Base-by-base conservation (phyloP, 2,888 invertebrate species). In the Drosophila testacea region DNA sequence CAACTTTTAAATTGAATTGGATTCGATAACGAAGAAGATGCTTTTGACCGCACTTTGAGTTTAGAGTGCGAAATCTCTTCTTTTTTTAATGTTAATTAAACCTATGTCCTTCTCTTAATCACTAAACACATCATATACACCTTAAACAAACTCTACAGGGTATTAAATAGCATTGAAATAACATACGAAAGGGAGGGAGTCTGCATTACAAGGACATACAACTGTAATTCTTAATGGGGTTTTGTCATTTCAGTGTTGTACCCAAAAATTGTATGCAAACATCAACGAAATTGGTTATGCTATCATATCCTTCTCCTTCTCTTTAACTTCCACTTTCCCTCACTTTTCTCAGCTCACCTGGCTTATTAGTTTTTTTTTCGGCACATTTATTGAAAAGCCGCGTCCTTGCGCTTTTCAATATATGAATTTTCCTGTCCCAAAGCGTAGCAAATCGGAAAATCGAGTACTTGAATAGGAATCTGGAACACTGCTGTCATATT, bases 171-270 rank as follows among this genome's bases (percentile, higher is more conserved):
- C 69, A 56, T 63, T 73, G 69, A 63, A 59, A 72, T 64, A 50
- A 71, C 47, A 73, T 61, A 68, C 46, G 70, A 47, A 55, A 51
- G 22, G 0, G 22, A 32, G n/a, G 34, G 6, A n/a, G 16, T 30
- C 38, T n/a, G 38, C 38, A 61, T 61, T 61, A 65, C 48, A 55
- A 11, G 47, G 13, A 60, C 34, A 13, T 57, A 55, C 69, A 75
- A 71, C 60, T 72, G 80, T 71, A 75, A 79, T 86, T 81, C 79
- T 72, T 81, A 89, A 83, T 86, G 84, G 81, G 75, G 71, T 86
- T 86, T 89, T 86, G 83, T 86, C 88, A 86, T 81, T 89, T 86
- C 60, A 66, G 56, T 41, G n/a, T 54, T n/a, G 52, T 59, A 52
- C 54, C 48, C 39, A 46, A 36, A 65, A 62, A 61, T 52, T 44